Conservation (phyloP, 2,113 vertebrate species). For the Burhinus oedicnemus region DNA sequence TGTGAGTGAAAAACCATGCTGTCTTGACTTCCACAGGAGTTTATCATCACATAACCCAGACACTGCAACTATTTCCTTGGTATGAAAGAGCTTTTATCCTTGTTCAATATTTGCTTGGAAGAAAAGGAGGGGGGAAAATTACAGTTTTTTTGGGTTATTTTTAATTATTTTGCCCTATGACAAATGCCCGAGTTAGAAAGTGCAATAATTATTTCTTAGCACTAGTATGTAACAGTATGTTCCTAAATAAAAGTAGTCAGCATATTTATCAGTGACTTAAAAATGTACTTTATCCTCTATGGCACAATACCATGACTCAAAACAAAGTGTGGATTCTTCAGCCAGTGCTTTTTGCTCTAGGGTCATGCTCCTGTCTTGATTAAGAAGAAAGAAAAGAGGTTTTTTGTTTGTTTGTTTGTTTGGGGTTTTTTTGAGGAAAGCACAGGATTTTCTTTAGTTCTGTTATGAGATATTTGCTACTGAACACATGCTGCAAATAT, state of each 20-base stretch:
- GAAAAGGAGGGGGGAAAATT: neutral
- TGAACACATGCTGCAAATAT: neutral
- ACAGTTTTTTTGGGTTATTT: rapidly evolving
- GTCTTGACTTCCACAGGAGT: neutral
- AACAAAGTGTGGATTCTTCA: neutral
- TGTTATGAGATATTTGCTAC: neutral
- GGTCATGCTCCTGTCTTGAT: neutral
- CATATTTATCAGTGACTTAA: neutral
- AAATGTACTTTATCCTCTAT: constrained; percentile 9
- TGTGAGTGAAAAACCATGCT: neutral
- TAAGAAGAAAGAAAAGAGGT: neutral
- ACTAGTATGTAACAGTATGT: neutral
- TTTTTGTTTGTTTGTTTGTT: neutral
- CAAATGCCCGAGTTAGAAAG: neutral
- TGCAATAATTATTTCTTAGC: neutral
- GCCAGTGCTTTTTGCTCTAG: neutral
- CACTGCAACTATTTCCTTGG: neutral
- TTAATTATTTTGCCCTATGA: neutral
- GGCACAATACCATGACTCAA: neutral
- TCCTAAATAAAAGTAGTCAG: neutral
- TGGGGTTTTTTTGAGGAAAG: neutral
- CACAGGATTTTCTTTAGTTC: neutral
- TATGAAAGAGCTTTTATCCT: neutral
- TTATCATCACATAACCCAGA: neutral
- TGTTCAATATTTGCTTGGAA: neutral